Percentiles rank a stretch among this genome's conserved stretches.
phyloP scores from a whole-genome alignment of 92 coral and sea anemone species.

The Desmophyllum pertusum region DNA sequence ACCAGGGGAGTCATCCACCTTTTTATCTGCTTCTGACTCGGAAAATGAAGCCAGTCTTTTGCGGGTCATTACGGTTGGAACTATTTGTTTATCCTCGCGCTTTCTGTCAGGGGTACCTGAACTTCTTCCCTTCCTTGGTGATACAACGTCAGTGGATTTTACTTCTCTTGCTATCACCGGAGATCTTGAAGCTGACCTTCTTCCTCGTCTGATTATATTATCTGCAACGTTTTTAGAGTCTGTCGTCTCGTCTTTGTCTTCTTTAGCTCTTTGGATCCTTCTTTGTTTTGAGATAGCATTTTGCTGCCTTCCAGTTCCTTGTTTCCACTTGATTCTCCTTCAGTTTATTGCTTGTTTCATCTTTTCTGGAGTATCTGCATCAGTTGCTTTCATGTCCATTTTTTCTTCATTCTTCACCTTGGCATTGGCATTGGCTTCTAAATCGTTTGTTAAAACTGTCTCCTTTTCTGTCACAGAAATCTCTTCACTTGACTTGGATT shows the following conservation, averaged over 20 bases:
- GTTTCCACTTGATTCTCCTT: neutral
- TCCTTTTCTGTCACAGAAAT: neutral
- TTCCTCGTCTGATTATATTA: slow-evolving; percentile 8
- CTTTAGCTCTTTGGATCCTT: neutral
- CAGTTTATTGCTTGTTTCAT: neutral
- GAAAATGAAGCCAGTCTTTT: slow-evolving; percentile 55
- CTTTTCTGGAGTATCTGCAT: neutral
- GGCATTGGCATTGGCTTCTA: neutral
- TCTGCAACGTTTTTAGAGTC: slow-evolving; percentile 12
- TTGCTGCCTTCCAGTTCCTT: neutral
- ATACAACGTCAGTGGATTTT: slow-evolving; percentile 24
- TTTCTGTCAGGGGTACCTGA: slow-evolving; percentile 35
- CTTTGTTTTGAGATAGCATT: neutral
- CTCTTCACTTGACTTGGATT: slow-evolving; percentile 11
- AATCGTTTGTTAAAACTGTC: neutral
- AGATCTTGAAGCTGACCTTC: slow-evolving; percentile 39
- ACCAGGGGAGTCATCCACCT: neutral
- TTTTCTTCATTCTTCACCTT: slow-evolving; percentile 8
- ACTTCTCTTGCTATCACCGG: slow-evolving; percentile 28
- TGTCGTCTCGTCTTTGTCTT: neutral
- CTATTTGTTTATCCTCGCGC: slow-evolving; percentile 36
- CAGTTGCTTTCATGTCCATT: neutral
- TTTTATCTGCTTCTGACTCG: slow-evolving; percentile 43
- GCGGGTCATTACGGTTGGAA: slow-evolving; percentile 46
- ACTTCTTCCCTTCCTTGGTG: slow-evolving; percentile 42